Conservation (phyloP, 2,797 vertebrate species). For the Aselliscus stoliczkanus region DNA sequence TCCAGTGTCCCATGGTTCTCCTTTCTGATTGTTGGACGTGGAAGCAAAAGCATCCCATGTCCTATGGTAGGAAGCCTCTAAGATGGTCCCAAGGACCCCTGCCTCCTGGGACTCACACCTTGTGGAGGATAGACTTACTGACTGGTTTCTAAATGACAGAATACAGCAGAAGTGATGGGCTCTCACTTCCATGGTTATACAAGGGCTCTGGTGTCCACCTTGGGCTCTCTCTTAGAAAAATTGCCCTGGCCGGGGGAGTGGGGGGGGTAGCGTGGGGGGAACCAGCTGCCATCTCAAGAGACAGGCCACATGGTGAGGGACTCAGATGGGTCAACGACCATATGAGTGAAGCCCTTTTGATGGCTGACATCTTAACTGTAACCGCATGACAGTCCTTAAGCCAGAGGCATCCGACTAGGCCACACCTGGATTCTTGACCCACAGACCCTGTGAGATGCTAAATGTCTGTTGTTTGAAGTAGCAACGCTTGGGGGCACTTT, state of each 20-base stretch:
- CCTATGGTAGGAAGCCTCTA: background rate
- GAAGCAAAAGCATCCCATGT: background rate
- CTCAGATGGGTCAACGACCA: background rate
- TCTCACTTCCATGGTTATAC: background rate
- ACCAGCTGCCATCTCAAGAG: background rate
- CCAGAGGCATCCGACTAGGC: background rate
- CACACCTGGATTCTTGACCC: background rate
- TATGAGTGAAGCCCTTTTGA: background rate
- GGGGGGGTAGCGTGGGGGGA: no score
- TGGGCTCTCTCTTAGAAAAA: background rate
- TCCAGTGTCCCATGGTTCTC: background rate
- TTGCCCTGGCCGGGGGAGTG: no score
- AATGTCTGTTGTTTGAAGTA: background rate
- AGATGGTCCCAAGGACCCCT: background rate
- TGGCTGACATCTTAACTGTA: background rate
- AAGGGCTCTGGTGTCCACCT: background rate
- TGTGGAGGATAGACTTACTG: background rate
- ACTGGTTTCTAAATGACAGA: background rate
- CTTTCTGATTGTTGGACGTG: background rate
- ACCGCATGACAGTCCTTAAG: background rate
- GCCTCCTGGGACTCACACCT: background rate
- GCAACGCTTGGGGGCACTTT: background rate
- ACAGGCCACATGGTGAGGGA: background rate
- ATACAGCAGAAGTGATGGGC: background rate
- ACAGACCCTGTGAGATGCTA: background rate